Conservation (phyloP, 2,797 vertebrate species). For the Liparis tanakae region DNA sequence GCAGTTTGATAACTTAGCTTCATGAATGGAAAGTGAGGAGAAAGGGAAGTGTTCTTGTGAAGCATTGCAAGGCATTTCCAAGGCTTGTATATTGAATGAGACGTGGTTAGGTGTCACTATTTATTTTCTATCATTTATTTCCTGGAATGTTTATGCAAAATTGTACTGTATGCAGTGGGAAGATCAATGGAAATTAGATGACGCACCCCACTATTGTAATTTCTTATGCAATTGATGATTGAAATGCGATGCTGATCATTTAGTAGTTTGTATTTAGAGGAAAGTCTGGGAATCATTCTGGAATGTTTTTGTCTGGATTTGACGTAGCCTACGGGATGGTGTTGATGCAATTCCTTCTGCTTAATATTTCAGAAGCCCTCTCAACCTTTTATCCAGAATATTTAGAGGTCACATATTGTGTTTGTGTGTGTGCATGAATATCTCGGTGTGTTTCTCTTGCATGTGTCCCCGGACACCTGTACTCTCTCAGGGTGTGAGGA, state of each 20-base stretch:
- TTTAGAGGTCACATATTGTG: slow-evolving; percentile 65
- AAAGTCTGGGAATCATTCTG: slow-evolving; percentile 25
- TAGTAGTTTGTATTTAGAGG: neutral
- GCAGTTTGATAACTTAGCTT: slow-evolving; percentile 50
- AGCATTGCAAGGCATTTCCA: slow-evolving; percentile 15
- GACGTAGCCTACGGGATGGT: slow-evolving; percentile 22
- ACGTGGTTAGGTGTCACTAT: slow-evolving; percentile 14
- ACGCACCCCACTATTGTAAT: slow-evolving; percentile 20
- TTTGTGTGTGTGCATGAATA: slow-evolving; percentile 31
- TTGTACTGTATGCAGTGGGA: slow-evolving; percentile 6
- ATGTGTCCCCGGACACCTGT: slow-evolving; percentile 76
- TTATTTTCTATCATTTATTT: slow-evolving; percentile 12
- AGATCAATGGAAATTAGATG: slow-evolving; percentile 28
- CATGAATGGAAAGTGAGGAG: slow-evolving; percentile 38
- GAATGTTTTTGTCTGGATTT: slow-evolving; percentile 35
- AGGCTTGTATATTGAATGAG: neutral
- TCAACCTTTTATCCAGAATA: slow-evolving; percentile 57
- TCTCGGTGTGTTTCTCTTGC: slow-evolving; percentile 53
- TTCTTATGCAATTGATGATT: slow-evolving; percentile 21
- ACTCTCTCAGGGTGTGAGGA: slow-evolving; percentile 72
- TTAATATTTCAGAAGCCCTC: slow-evolving; percentile 68
- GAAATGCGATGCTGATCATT: slow-evolving; percentile 31
- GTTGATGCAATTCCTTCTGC: slow-evolving; percentile 56
- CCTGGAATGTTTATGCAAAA: slow-evolving; percentile 18
- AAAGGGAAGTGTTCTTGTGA: slow-evolving; percentile 24